phyloP scores from a whole-genome alignment of 2,888 invertebrate genomes.

The Morpho achilles region DNA sequence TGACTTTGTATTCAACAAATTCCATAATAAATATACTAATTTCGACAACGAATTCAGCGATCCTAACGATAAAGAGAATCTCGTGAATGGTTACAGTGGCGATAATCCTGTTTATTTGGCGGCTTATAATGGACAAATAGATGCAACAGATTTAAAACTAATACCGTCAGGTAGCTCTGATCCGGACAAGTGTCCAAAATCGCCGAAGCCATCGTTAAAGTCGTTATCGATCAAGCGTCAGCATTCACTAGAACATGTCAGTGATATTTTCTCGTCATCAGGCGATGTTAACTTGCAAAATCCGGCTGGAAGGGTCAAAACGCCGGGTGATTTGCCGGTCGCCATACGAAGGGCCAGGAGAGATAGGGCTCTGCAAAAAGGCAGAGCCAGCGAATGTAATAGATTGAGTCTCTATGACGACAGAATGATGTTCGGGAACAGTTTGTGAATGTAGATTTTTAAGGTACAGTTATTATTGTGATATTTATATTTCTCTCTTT shows the following conservation, averaged over 20 bases:
- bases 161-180: conserved; percentile 32
- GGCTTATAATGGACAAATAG: conserved; percentile 61
- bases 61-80: conserved; percentile 67
- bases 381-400: conserved; percentile 74
- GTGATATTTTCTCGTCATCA: conserved; percentile 85
- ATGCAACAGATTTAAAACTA: conserved; percentile 46
- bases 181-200: conserved; percentile 47
- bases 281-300: conserved; percentile 84
- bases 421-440: conserved; percentile 88
- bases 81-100: conserved; percentile 55
- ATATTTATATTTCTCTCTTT: conserved; percentile 25
- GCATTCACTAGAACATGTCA: conserved; percentile 86
- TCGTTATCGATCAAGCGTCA: conserved; percentile 75
- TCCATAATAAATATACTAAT: conserved; percentile 63
- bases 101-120: conserved; percentile 70
- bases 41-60: conserved; percentile 73
- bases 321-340: conserved; percentile 89
- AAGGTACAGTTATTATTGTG: conserved; percentile 27
- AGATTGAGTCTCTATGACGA: conserved; percentile 93
- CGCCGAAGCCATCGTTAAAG: conserved; percentile 54
- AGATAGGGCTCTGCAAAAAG: conserved; percentile 77
- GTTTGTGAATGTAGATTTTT: conserved; percentile 43
- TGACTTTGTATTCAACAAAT: conserved; percentile 59
- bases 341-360: conserved; percentile 85
- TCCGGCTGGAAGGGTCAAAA: conserved; percentile 88